These are phyloP conservation scores for Leptothorax acervorum DNA, from an alignment of 2,888 invertebrate species.

Conservation along the genomic window DNA sequence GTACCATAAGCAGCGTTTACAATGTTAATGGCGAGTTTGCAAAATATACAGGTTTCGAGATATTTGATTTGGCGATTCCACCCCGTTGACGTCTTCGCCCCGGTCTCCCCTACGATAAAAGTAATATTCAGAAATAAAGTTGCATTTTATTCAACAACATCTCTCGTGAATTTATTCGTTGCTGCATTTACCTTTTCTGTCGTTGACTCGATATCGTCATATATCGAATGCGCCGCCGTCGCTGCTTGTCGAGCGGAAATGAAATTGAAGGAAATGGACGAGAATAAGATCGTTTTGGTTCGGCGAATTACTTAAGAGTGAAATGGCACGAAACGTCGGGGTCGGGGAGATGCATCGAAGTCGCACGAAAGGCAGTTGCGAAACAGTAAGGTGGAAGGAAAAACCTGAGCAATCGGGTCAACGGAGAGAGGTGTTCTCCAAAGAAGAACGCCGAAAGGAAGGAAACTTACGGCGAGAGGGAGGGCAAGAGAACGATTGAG, in stretches of 20 bases:
- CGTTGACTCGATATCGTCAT: conserved; percentile 19
- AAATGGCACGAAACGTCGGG: conserved; percentile 31
- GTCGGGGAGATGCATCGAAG: conserved; percentile 40
- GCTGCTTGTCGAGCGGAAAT: conserved; percentile 37
- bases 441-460: conserved; percentile 41
- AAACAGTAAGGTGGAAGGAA: conserved; percentile 52
- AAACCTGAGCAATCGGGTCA: conserved; percentile 56
- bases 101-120: not conserved
- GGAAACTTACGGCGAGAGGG: conserved; percentile 46
- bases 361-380: conserved; percentile 47
- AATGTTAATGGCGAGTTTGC: too few species aligned
- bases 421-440: conserved; percentile 40
- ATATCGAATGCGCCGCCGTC: not conserved
- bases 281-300: conserved; percentile 57
- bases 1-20: too few species aligned
- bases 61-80: too few species aligned
- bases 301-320: conserved; percentile 53
- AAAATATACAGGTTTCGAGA: too few species aligned
- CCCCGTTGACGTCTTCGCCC: too few species aligned
- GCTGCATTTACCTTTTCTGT: conserved; percentile 15
- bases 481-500: conserved; percentile 70
- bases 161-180: not conserved
- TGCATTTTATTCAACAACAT: not conserved
- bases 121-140: not conserved
- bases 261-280: conserved; percentile 51